phyloP scores from a whole-genome alignment of 2,113 vertebrate species.

The Bufo gargarizans region DNA sequence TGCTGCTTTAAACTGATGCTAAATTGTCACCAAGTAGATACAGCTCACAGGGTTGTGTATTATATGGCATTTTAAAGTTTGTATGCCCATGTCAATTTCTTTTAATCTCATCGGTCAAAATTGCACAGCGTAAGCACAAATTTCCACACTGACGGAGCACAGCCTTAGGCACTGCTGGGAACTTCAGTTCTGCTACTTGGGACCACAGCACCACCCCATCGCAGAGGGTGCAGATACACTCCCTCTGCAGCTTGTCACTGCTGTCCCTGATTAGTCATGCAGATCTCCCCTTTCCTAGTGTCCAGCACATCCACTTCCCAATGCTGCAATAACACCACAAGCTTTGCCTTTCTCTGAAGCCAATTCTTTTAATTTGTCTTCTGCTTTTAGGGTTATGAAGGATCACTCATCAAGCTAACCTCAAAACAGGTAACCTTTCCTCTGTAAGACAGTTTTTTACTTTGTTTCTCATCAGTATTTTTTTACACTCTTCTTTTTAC shows the following conservation, averaged over 20 bases:
- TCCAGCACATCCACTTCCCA: constrained; percentile 54
- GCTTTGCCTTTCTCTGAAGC: neutral
- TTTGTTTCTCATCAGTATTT: too few relatives aligned
- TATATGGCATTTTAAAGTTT: constrained; percentile 50
- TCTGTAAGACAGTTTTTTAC: neutral
- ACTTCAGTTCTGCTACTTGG: constrained; percentile 56
- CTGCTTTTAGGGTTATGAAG: constrained; percentile 92
- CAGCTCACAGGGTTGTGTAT: constrained; percentile 15
- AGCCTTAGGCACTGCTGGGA: constrained; percentile 57
- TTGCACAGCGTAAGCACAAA: constrained; percentile 56
- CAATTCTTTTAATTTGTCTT: constrained; percentile 62
- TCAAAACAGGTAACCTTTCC: constrained; percentile 89
- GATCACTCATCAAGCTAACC: constrained; percentile 98
- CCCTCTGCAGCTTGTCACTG: constrained; percentile 57
- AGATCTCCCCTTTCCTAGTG: constrained; percentile 46
- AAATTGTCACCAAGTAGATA: neutral
- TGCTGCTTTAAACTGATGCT: constrained; percentile 21
- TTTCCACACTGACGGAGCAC: constrained; percentile 57
- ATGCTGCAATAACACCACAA: constrained; percentile 35
- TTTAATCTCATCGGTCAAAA: constrained; percentile 46
- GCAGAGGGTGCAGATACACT: constrained; percentile 55
- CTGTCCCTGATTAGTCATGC: constrained; percentile 43
- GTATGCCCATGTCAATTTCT: constrained; percentile 51
- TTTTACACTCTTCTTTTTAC: constrained; percentile 49
- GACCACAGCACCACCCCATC: constrained; percentile 50